A percentile compares a stretch with the other conserved stretches of the same genome.
Evolutionary conservation across 2,888 invertebrate genomes (phyloP).

Genomic region (Cabera pusaria): DNA sequence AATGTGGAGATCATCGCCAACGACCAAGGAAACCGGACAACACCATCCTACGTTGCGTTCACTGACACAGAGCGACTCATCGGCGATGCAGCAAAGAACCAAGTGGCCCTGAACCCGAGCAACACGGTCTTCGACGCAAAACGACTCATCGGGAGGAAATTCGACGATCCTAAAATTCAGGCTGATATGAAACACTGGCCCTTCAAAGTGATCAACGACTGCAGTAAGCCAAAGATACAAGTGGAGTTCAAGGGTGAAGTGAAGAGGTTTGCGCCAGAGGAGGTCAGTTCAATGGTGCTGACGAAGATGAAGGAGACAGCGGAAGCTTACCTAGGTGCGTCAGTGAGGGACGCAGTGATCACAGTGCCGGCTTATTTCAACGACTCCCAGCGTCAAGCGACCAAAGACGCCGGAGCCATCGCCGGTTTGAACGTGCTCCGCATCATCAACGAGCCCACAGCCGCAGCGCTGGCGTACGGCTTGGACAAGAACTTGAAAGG

Average conservation of each 20-base stretch:
- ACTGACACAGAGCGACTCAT: constrained; percentile 87
- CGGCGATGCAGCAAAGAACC: constrained; percentile 88
- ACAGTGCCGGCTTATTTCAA: constrained; percentile 93
- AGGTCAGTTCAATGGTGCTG: constrained; percentile 90
- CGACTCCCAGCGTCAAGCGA: constrained; percentile 89
- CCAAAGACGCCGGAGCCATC: constrained; percentile 94
- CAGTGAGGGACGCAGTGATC: constrained; percentile 88
- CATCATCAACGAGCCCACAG: constrained; percentile 95
- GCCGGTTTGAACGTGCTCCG: constrained; percentile 94
- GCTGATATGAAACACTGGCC: constrained; percentile 93
- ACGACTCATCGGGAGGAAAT: constrained; percentile 90
- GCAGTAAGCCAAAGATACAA: constrained; percentile 86
- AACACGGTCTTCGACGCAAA: constrained; percentile 91
- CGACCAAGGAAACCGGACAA: constrained; percentile 88
- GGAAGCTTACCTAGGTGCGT: constrained; percentile 87
- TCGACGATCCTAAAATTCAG: constrained; percentile 88
- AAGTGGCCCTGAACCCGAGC: constrained; percentile 88
- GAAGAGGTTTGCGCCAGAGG: constrained; percentile 87
- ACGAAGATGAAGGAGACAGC: constrained; percentile 92
- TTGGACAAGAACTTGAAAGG: constrained; percentile 89
- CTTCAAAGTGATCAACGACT: constrained; percentile 87
- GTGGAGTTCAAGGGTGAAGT: constrained; percentile 86
- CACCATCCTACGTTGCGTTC: constrained; percentile 90
- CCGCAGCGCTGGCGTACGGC: constrained; percentile 93
- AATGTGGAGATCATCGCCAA: constrained; percentile 89